These are phyloP conservation scores for Paramormyrops kingsleyae DNA, from an alignment of 2,113 vertebrate species.

Conservation along the genomic window DNA sequence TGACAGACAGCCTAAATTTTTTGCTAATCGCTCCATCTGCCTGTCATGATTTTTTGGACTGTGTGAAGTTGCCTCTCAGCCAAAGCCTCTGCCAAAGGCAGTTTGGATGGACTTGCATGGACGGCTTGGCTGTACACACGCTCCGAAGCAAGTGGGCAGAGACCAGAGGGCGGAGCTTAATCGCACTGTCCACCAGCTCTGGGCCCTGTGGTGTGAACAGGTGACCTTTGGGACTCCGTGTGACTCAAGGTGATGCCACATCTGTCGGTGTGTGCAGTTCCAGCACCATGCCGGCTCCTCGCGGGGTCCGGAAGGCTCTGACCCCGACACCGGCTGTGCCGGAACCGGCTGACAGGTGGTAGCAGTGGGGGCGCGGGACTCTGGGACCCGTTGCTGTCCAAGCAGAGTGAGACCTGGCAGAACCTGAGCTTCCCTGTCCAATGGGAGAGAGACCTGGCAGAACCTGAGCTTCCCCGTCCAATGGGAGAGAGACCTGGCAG, in stretches of 20 bases:
- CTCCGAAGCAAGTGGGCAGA: background rate
- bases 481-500: background rate
- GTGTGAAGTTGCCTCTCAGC: background rate
- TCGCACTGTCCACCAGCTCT: background rate
- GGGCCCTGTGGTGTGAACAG: background rate
- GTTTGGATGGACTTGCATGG: background rate
- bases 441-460: conserved; percentile 3
- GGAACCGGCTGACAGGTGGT: background rate
- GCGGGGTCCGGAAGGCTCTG: background rate
- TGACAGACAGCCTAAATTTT: background rate
- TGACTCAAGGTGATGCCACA: background rate
- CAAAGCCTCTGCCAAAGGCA: background rate
- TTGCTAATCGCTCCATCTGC: conserved; percentile 16
- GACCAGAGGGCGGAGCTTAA: background rate
- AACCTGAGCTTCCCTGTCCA: conserved; percentile 15
- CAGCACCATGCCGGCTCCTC: background rate
- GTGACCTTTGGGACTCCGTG: background rate
- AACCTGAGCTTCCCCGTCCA: background rate
- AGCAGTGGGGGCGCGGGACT: background rate
- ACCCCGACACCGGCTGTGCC: background rate
- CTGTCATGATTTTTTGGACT: background rate
- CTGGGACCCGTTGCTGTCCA: background rate
- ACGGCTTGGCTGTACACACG: background rate
- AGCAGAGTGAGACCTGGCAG: background rate
- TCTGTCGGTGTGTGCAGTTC: background rate